Evolutionary conservation across 1,140 invertebrate genomes (phyloP), one percentile per base, ranked within the genome.

Genomic region (Camponotus pennsylvanicus): DNA sequence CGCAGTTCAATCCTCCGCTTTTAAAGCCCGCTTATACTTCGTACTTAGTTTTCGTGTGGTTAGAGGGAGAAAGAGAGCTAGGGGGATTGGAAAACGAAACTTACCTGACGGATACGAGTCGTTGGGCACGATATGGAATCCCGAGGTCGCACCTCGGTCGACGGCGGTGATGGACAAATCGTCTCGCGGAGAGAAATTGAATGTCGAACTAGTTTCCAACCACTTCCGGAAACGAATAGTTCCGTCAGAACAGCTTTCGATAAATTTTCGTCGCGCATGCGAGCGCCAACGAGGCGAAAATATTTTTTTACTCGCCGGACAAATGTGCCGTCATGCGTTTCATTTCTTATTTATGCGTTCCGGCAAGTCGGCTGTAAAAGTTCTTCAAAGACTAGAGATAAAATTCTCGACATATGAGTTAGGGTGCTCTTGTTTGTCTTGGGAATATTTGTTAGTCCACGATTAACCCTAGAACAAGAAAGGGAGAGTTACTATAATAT

Each of bases 21-120:
- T 90, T 88, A 85, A 90, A 90, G 79, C 89, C 77, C 88, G 86
- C 80, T 90, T 90, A 90, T 80, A 90, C 85, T 90, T 90, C 63
- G 85, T 87, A 89, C 88, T 90, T 90, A 80, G 89, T 89, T 89
- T 89, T 80, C 88, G 67, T 63, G 61, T 40, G 70, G 64, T 1
- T 34, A 57, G 13, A 32, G 4, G n/a, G 52, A 1, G 40, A 32
- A 18, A 61, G 27, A 32, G 18, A 63, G 57, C 15, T 55, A 32
- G 40, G 55, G n/a, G 42, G 13, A 42, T 32, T 42, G 34, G 21
- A 27, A 18, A 80, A 80, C 78, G 85, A 89, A 90, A 90, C 88
- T 90, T 90, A 57, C 42, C 85, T 84, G 88, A 89, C 88, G 84
- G 87, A 89, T 89, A 86, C 87, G 87, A 89, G 83, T 89, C 87